These are phyloP conservation scores for Drosophila monieri DNA, from an alignment of 2,888 invertebrate species.

Conservation along the genomic window DNA sequence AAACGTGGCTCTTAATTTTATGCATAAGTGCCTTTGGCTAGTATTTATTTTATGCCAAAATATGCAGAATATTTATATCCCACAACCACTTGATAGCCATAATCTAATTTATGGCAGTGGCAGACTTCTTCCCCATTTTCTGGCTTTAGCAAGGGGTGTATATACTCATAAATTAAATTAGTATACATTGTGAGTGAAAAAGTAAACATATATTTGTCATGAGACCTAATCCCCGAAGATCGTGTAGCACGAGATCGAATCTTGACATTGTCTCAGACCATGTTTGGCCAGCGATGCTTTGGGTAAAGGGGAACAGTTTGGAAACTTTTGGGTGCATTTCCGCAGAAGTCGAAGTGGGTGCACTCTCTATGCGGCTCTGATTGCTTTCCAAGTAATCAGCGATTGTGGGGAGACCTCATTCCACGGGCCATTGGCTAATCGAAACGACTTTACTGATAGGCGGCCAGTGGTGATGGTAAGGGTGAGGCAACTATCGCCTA, in stretches of 20 bases:
- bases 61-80: neutral
- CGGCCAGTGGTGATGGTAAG: slow-evolving; percentile 4
- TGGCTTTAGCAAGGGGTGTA: neutral
- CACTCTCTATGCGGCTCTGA: slow-evolving; percentile 18
- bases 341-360: slow-evolving; percentile 17
- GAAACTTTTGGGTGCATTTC: slow-evolving; percentile 12
- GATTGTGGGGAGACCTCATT: slow-evolving; percentile 29
- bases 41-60: neutral
- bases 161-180: slow-evolving; percentile 6
- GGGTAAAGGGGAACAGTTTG: neutral
- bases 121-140: neutral
- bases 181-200: neutral
- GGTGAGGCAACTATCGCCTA: slow-evolving; percentile 1
- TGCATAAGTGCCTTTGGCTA: neutral
- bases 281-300: neutral
- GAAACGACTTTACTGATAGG: slow-evolving; percentile 35
- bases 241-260: slow-evolving; percentile 8
- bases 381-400: slow-evolving; percentile 35
- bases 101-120: neutral
- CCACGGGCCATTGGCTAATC: slow-evolving; percentile 25
- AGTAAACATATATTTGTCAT: slow-evolving; percentile 8
- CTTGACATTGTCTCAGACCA: slow-evolving; percentile 2
- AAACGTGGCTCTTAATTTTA: neutral
- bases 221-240: neutral
- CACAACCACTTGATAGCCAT: neutral